Conservation (phyloP, 2,113 vertebrate species). For the Equus przewalskii region DNA sequence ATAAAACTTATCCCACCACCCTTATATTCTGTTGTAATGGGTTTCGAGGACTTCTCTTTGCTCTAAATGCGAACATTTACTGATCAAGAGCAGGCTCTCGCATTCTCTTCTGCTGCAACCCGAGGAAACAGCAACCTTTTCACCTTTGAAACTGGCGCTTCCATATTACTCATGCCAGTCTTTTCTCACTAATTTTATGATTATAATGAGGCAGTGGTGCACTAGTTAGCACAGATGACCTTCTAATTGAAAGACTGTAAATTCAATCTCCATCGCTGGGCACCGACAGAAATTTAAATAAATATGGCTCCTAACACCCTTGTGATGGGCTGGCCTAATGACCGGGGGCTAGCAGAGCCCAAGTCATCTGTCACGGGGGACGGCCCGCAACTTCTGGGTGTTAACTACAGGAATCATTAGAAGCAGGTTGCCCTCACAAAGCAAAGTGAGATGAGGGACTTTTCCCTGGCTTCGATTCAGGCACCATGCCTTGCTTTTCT, state of each 20-base stretch:
- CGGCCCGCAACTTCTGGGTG: constrained; percentile 66
- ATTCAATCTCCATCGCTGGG: constrained; percentile 87
- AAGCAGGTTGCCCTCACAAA: constrained; percentile 65
- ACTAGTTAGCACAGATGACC: constrained; percentile 89
- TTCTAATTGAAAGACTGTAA: constrained; percentile 92
- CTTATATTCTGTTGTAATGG: not conserved
- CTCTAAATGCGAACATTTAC: constrained; percentile 69
- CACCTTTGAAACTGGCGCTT: constrained; percentile 79
- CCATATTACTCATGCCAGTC: constrained; percentile 86
- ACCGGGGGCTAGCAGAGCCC: constrained; percentile 77
- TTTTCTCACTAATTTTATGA: constrained; percentile 89
- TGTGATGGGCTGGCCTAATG: constrained; percentile 82
- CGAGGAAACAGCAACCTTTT: constrained; percentile 79
- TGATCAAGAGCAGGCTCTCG: constrained; percentile 67
- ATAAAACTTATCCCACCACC: not conserved
- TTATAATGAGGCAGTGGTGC: constrained; percentile 89
- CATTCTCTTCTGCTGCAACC: constrained; percentile 71
- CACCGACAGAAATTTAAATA: constrained; percentile 89
- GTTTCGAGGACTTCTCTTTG: constrained; percentile 41
- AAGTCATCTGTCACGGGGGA: constrained; percentile 76
- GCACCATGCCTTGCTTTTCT: constrained; percentile 70
- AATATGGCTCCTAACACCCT: constrained; percentile 82
- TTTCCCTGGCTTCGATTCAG: constrained; percentile 74
- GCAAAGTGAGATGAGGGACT: constrained; percentile 69
- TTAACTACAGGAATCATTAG: constrained; percentile 81